phyloP scores from a whole-genome alignment of 1,140 invertebrate species.

The Centruroides sculpturatus region DNA sequence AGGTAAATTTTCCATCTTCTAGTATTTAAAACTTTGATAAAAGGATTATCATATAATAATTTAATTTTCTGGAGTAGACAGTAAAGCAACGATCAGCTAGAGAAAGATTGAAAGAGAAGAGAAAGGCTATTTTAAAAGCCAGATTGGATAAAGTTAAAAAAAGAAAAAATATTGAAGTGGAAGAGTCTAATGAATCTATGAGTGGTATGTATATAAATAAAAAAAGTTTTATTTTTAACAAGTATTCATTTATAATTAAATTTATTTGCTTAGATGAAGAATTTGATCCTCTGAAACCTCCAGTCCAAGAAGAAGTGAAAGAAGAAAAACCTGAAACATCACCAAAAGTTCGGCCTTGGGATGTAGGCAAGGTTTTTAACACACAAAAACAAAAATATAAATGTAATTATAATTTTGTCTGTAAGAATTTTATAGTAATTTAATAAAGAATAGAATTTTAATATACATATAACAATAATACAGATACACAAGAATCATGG shows the following conservation, averaged over 20 bases:
- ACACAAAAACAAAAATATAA: neutral
- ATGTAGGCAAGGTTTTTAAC: slow-evolving; percentile 6
- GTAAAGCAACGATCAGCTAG: slow-evolving; percentile 1
- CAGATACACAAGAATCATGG: slow-evolving; percentile 7
- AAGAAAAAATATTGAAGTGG: slow-evolving; percentile 8
- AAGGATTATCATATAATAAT: too few relatives aligned
- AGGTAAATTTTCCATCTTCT: slow-evolving; percentile 1
- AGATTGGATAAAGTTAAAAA: slow-evolving; percentile 7
- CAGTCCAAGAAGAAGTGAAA: too few relatives aligned
- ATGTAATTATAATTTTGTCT: too few relatives aligned
- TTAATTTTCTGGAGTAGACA: neutral
- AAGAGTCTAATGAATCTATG: too few relatives aligned
- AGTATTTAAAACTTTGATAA: neutral
- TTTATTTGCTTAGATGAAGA: too few relatives aligned
- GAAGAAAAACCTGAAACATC: too few relatives aligned
- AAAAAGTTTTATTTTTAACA: too few relatives aligned
- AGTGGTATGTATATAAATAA: too few relatives aligned
- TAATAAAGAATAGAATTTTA: too few relatives aligned
- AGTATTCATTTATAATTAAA: too few relatives aligned
- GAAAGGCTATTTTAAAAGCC: slow-evolving; percentile 7
- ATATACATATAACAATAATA: neutral
- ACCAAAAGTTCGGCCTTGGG: slow-evolving; percentile 10
- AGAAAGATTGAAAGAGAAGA: slow-evolving; percentile 6
- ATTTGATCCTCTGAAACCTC: too few relatives aligned
- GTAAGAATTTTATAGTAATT: too few relatives aligned